Evolutionary conservation across 35 echinoderm and acorn worm species (phyloP), one percentile per base, ranked within the genome.

Genomic region (Ptychodera flava): DNA sequence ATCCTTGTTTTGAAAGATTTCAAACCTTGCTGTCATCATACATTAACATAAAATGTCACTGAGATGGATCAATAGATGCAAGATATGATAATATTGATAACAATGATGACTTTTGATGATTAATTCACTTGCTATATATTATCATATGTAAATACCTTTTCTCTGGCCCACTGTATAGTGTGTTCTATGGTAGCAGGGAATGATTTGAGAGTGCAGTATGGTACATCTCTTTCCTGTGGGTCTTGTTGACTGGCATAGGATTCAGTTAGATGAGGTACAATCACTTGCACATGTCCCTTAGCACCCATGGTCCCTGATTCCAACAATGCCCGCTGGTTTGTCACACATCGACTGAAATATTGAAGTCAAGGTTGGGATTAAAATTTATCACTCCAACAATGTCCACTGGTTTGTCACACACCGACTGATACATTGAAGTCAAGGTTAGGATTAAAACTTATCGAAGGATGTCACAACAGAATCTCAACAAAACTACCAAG

Each of bases 261-360:
- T 53, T 99, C 96, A 1, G 96, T 94, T 93, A 99, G 78, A 86
- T 99, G 90, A 36, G 96, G 93, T 31, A 99, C 75, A n/a, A 99
- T 97, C 84, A 99, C 96, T 88, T 99, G 96, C 1, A 99, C 96
- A 36, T 99, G 96, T 90, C 96, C 96, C 92, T 99, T 99, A n/a
- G 96, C 87, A 29, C 90, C 96, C 36, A 94, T 45, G 31, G 96
- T 94, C 33, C 96, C 96, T 14, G 96, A 99, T 76, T 99, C 96
- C 85, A 99, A 90, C 82, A 99, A 35, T 29, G 96, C 78, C 75
- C 87, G 89, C 80, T 91, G 86, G 77, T 94, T 97, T 33, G 96
- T 92, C 0, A 99, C 90, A 91, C 96, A 99, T 0, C 96, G 96
- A 90, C 96, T 99, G 86, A 1, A 77, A 37, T 28, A 10, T 78